Percentiles rank a stretch among this genome's conserved stretches.
phyloP scores from a whole-genome alignment of 1,140 invertebrate species.

The Propsilocerus akamusi region DNA sequence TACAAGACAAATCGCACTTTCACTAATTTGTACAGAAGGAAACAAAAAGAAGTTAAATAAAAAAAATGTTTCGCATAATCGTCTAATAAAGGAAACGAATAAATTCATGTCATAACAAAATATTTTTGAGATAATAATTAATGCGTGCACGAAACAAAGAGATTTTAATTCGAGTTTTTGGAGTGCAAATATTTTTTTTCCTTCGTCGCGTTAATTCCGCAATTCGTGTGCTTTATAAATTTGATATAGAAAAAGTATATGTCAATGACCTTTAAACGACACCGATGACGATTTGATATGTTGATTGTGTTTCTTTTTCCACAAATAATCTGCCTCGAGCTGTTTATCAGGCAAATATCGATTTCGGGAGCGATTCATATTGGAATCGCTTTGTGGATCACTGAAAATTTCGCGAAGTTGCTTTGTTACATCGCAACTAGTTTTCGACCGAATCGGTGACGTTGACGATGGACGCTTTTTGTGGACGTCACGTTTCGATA shows the following conservation, averaged over 20 bases:
- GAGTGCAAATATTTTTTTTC: constrained; percentile 1
- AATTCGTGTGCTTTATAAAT: too few species aligned
- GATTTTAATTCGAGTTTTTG: too few species aligned
- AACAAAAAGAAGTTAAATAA: too few species aligned
- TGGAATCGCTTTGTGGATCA: constrained; percentile 51
- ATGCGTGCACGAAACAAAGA: background rate
- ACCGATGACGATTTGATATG: constrained; percentile 13
- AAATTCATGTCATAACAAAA: too few species aligned
- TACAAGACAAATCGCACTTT: background rate
- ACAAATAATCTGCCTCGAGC: constrained; percentile 11
- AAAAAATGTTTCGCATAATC: too few species aligned
- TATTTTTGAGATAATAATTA: background rate
- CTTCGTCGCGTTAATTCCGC: too few species aligned
- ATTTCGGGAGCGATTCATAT: constrained; percentile 49
- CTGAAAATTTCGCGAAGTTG: constrained; percentile 32
- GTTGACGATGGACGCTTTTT: constrained; percentile 23
- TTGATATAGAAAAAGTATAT: background rate
- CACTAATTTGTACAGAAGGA: background rate
- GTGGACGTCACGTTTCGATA: constrained; percentile 14
- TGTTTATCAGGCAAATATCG: constrained; percentile 44
- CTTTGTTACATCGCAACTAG: constrained; percentile 7
- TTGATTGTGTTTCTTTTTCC: constrained; percentile 4
- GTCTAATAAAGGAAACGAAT: too few species aligned
- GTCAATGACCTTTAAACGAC: constrained; percentile 19
- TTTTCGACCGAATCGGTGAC: constrained; percentile 17